Evolutionary conservation across 2,888 invertebrate genomes (phyloP).

Genomic region (Caenorhabditis imperialis): DNA sequence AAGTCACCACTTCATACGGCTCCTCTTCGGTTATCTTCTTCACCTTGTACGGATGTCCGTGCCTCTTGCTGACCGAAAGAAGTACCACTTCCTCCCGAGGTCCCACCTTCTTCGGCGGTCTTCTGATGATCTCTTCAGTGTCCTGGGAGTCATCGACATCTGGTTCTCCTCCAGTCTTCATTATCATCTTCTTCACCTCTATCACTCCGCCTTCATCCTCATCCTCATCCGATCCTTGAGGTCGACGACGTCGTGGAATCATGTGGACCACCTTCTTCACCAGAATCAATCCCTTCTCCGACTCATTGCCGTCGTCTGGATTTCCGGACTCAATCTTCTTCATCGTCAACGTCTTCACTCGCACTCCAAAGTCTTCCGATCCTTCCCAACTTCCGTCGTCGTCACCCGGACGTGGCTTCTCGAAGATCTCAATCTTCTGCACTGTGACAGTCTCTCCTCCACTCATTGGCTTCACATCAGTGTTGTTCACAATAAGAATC

Average conservation of each 20-base stretch:
- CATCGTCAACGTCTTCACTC: slow-evolving; percentile 9
- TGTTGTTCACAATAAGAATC: slow-evolving; percentile 14
- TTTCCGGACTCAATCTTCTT: slow-evolving; percentile 9
- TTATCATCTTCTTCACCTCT: slow-evolving; percentile 31
- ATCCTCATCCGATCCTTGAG: slow-evolving; percentile 7
- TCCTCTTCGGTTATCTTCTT: slow-evolving; percentile 19
- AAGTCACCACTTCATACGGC: slow-evolving; percentile 27
- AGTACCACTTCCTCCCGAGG: slow-evolving; percentile 35
- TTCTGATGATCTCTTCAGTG: slow-evolving; percentile 29
- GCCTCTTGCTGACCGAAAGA: slow-evolving; percentile 29
- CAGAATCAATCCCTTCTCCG: slow-evolving; percentile 28
- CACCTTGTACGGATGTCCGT: slow-evolving; percentile 19
- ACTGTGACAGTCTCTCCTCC: slow-evolving; percentile 25
- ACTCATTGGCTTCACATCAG: not conserved
- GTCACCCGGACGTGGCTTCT: slow-evolving; percentile 18
- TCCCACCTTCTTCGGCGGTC: slow-evolving; percentile 16
- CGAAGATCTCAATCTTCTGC: slow-evolving; percentile 26
- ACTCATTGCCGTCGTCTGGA: slow-evolving; percentile 27
- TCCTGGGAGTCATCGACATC: slow-evolving; percentile 32
- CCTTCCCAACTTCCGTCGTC: slow-evolving; percentile 36
- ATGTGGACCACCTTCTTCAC: slow-evolving; percentile 40
- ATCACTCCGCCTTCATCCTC: slow-evolving; percentile 29
- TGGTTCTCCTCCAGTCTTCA: slow-evolving; percentile 27
- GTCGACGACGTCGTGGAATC: slow-evolving; percentile 19
- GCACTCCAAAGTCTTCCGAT: slow-evolving; percentile 29